Evolutionary conservation across 64 coral and sea anemone genomes (phyloP).

Genomic region (Trachythela sp.): DNA sequence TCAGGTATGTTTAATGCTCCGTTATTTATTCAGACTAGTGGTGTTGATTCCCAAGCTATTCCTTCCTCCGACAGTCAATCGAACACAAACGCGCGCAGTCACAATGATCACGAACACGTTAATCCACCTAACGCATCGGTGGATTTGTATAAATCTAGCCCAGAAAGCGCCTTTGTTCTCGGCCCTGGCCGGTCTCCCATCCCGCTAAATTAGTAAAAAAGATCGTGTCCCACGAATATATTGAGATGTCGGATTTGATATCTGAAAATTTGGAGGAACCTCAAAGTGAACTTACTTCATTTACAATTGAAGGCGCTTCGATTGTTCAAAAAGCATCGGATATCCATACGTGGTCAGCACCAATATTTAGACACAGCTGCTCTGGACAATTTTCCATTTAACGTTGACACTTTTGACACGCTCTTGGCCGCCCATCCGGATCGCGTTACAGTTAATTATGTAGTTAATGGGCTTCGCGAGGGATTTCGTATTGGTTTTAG

Average conservation of each 20-base stretch:
- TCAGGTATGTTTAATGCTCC: background rate
- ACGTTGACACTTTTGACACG: background rate
- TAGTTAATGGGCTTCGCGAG: background rate
- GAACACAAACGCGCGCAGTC: background rate
- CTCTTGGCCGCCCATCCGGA: background rate
- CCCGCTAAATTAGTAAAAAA: background rate
- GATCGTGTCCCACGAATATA: background rate
- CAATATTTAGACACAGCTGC: background rate
- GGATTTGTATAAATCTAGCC: background rate
- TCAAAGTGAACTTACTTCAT: background rate
- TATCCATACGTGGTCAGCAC: background rate
- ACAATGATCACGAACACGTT: background rate
- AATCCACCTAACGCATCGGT: background rate
- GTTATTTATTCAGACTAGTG: background rate
- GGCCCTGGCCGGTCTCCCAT: slow-evolving; percentile 11
- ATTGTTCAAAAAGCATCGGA: background rate
- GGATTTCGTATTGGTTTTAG: slow-evolving; percentile 15
- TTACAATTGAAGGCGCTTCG: background rate
- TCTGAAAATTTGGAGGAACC: background rate
- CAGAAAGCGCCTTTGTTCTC: background rate
- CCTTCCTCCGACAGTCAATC: background rate
- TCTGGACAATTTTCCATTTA: background rate
- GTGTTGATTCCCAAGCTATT: background rate
- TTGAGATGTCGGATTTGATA: background rate
- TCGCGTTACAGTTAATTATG: background rate